Percentiles rank a stretch among this genome's conserved stretches.
phyloP scores from a whole-genome alignment of 1,140 invertebrate species.

The Zaprionus nigranus region DNA sequence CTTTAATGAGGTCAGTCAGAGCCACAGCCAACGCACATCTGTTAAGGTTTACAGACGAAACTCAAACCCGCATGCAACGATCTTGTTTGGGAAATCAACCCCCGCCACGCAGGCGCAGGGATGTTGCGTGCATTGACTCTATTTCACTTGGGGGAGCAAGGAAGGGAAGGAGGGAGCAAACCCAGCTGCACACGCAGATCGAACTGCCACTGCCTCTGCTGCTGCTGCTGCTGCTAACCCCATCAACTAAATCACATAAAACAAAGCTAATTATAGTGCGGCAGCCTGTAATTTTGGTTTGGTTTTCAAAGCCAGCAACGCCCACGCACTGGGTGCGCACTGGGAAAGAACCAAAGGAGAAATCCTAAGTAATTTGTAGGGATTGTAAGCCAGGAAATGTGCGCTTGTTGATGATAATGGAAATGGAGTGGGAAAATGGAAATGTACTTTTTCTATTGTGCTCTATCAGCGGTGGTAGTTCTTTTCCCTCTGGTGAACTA shows the following conservation, averaged over 20 bases:
- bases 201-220: background rate
- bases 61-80: slow-evolving; percentile 67
- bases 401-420: background rate
- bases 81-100: slow-evolving; percentile 69
- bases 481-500: background rate
- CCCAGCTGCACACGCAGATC: slow-evolving; percentile 42
- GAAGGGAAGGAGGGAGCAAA: slow-evolving; percentile 8
- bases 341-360: background rate
- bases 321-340: slow-evolving; percentile 39
- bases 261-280: slow-evolving; percentile 43
- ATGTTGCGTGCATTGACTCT: slow-evolving; percentile 50
- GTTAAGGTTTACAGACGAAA: slow-evolving; percentile 62
- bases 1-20: slow-evolving; percentile 71
- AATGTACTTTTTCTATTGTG: background rate
- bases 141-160: background rate
- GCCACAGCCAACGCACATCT: slow-evolving; percentile 63
- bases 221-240: slow-evolving; percentile 12
- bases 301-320: slow-evolving; percentile 54
- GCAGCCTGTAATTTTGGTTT: slow-evolving; percentile 58
- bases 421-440: background rate
- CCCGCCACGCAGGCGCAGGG: slow-evolving; percentile 55
- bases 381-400: slow-evolving; percentile 2
- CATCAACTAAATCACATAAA: slow-evolving; percentile 37
- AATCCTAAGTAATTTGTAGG: slow-evolving; percentile 1
- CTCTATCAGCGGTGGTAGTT: background rate